phyloP scores from a whole-genome alignment of 1,140 invertebrate genomes.

The Papilio dardanus region DNA sequence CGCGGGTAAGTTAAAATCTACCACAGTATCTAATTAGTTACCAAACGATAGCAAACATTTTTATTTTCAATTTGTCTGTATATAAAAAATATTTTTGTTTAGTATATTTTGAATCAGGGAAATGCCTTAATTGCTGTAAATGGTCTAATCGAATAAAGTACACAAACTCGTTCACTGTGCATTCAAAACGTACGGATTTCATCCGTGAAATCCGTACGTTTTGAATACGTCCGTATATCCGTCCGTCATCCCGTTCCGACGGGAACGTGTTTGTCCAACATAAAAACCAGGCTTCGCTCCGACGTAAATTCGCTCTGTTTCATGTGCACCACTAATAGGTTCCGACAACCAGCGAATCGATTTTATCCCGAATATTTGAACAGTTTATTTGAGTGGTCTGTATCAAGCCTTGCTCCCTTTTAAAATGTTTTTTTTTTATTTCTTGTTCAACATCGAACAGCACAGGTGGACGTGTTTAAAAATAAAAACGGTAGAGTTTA shows the following conservation, averaged over 20 bases:
- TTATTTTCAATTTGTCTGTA: too few species aligned
- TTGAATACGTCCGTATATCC: too few species aligned
- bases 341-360: not conserved
- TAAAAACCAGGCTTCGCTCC: not conserved
- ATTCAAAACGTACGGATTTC: too few species aligned
- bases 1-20: constrained; percentile 86
- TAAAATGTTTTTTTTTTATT: not conserved
- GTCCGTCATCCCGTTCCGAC: too few species aligned
- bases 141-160: too few species aligned
- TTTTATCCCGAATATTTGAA: not conserved
- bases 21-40: too few species aligned
- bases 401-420: not conserved
- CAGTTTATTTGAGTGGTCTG: not conserved
- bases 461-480: not conserved
- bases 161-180: too few species aligned
- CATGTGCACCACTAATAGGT: not conserved
- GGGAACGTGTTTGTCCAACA: not conserved
- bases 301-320: not conserved
- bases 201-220: too few species aligned
- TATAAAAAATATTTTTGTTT: too few species aligned
- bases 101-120: too few species aligned
- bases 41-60: too few species aligned
- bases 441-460: not conserved
- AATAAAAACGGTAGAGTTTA: not conserved
- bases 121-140: too few species aligned